Evolutionary conservation across 2,113 vertebrate genomes (phyloP).

Genomic region (Apaloderma vittatum): DNA sequence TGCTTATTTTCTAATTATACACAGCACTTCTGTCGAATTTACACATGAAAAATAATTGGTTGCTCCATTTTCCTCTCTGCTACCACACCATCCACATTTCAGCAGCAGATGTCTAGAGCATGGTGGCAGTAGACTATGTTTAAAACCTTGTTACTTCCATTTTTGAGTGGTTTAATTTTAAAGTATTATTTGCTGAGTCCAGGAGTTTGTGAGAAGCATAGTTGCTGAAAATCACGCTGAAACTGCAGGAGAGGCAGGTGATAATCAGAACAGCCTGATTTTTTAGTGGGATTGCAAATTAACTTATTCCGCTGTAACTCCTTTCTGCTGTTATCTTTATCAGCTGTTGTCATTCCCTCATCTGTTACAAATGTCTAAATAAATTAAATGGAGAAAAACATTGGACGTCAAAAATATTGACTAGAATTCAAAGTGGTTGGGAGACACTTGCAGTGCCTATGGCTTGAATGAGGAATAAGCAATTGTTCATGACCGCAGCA

Average conservation of each 20-base stretch:
- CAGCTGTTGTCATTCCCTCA: background rate
- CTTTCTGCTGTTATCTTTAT: conserved; percentile 1
- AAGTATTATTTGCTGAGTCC: conserved; percentile 24
- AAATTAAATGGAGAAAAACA: conserved; percentile 5
- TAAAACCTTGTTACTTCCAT: background rate
- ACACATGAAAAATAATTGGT: background rate
- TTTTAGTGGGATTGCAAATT: background rate
- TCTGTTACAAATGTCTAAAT: background rate
- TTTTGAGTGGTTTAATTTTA: conserved; percentile 6
- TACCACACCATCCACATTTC: background rate
- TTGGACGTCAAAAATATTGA: background rate
- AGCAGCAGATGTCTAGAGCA: background rate
- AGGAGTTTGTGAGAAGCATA: background rate
- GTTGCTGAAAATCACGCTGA: conserved; percentile 20
- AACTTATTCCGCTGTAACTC: background rate
- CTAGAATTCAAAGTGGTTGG: background rate
- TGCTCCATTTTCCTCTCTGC: background rate
- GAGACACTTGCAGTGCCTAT: background rate
- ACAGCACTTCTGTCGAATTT: background rate
- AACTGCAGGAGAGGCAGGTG: conserved; percentile 17
- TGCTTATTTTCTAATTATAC: background rate
- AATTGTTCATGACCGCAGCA: background rate
- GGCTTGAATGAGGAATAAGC: background rate
- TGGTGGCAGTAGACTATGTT: background rate
- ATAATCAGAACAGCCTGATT: conserved; percentile 30